phyloP scores from a whole-genome alignment of 2,888 invertebrate species.

The Melanargia galathea region DNA sequence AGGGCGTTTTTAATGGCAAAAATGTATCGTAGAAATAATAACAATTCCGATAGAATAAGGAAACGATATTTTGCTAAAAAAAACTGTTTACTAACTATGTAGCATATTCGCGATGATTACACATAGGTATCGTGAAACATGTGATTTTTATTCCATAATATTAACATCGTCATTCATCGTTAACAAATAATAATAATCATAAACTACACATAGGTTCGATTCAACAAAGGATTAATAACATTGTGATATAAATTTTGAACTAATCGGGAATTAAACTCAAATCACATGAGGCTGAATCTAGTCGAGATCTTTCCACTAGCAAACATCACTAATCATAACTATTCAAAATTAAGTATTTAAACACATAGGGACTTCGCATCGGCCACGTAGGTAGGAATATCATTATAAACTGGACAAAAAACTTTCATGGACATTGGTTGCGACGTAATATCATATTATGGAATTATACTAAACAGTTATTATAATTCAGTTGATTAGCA shows the following conservation, averaged over 20 bases:
- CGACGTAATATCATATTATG: slow-evolving; percentile 16
- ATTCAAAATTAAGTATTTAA: background rate
- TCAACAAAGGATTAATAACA: no score
- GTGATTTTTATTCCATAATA: no score
- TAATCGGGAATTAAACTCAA: background rate
- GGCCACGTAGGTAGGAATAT: background rate
- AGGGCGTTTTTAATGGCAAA: no score
- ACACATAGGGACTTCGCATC: background rate
- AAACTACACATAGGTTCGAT: no score
- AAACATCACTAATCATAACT: background rate
- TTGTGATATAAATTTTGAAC: background rate
- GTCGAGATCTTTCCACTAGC: background rate
- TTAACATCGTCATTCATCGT: background rate
- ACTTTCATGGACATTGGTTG: slow-evolving; percentile 28
- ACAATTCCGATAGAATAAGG: no score
- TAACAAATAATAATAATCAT: no score
- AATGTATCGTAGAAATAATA: no score
- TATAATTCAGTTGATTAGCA: slow-evolving; percentile 15
- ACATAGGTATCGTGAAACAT: no score
- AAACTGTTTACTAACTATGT: no score
- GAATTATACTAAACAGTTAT: slow-evolving; percentile 23
- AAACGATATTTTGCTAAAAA: no score
- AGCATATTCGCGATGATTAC: no score
- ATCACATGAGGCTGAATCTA: background rate
- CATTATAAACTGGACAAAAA: slow-evolving; percentile 13